Conservation (phyloP, 2,797 vertebrate species). For the Hozukius guyotensis region DNA sequence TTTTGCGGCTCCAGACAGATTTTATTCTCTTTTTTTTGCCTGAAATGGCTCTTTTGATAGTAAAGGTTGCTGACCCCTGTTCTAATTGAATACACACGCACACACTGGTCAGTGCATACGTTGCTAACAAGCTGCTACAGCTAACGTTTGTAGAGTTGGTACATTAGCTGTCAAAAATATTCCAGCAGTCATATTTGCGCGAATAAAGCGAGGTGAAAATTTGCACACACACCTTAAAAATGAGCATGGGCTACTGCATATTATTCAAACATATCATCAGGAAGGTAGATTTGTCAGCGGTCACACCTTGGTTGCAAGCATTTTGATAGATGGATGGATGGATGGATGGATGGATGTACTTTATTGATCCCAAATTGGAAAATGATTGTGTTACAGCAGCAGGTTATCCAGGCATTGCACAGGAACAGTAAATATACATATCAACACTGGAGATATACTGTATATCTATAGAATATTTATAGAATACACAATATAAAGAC, state of each 20-base stretch:
- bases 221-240: background rate
- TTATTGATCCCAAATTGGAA: background rate
- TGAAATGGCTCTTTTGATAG: too few relatives aligned
- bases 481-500: background rate
- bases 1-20: too few relatives aligned
- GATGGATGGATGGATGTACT: background rate
- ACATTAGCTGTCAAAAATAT: background rate
- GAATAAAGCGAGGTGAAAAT: background rate
- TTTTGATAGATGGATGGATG: background rate
- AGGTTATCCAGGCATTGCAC: background rate
- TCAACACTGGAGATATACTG: background rate
- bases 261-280: background rate
- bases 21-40: too few relatives aligned
- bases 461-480: background rate
- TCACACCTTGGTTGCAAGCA: background rate
- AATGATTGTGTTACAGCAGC: background rate
- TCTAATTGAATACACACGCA: too few relatives aligned
- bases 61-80: too few relatives aligned
- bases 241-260: background rate
- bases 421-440: background rate
- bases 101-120: too few relatives aligned
- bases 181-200: background rate
- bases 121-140: background rate
- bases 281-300: background rate
- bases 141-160: background rate